Conservation (phyloP, 2,888 invertebrate species). For the Microchrysa polita region DNA sequence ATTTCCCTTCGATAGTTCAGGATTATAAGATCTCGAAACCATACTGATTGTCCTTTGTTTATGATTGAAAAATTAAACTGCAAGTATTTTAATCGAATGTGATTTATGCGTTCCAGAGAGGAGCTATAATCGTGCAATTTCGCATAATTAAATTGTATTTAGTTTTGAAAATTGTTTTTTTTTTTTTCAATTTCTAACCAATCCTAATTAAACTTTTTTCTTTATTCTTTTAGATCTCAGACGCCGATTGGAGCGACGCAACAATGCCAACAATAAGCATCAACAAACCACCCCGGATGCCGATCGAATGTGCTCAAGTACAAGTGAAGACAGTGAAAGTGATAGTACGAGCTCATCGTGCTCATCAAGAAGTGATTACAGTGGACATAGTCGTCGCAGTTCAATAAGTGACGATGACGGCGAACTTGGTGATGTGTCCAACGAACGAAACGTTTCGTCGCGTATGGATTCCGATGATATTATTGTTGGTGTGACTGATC, state of each 20-base stretch:
- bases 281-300: constrained; percentile 51
- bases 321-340: constrained; percentile 68
- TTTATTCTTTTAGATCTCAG: constrained; percentile 57
- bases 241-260: constrained; percentile 55
- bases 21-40: no score
- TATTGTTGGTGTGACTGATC: constrained; percentile 7
- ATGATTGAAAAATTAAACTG: no score
- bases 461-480: constrained; percentile 48
- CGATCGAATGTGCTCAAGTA: constrained; percentile 57
- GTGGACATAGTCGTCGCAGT: constrained; percentile 34
- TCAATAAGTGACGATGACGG: constrained; percentile 31
- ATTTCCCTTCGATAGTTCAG: no score
- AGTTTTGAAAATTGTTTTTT: no score
- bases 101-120: no score
- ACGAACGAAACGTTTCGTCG: constrained; percentile 29
- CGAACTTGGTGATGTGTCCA: background rate
- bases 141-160: background rate
- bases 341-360: constrained; percentile 65
- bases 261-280: background rate
- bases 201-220: constrained; percentile 21
- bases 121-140: no score
- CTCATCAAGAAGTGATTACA: constrained; percentile 49
- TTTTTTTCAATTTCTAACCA: no score
- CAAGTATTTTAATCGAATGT: no score
- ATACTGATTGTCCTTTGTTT: no score